Base-by-base conservation (phyloP, 2,797 vertebrate species). In the Neosilurus mollespiculum region DNA sequence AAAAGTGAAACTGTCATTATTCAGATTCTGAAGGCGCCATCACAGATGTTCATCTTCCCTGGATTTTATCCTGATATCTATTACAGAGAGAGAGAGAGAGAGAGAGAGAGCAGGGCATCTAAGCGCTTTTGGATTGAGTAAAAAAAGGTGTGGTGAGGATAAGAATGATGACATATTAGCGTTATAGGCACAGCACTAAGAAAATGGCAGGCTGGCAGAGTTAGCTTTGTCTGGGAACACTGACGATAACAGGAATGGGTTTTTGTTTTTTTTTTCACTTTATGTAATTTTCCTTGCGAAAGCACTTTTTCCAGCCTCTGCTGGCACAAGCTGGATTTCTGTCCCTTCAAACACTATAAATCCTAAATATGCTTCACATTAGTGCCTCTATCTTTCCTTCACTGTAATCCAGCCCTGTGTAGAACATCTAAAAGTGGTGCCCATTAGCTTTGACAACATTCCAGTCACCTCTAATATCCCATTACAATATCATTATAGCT, bases 391-490 rank as follows among this genome's bases (percentile, higher is more conserved):
- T 34, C 71, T 34, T 69, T 81, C 43, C 72, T 8, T 37, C 11
- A 70, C 37, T 58, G 58, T 71, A 81, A 71, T 22, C 34, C 43
- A 56, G 80, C 58, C 58, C 49, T 54, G 15, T 59, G 64, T 64
- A 81, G 65, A 81, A 78, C 66, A 81, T 85, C 65, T 78, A 72
- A 78, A 82, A 85, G 80, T 79, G 77, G 72, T 70, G 22, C 49
- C 79, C 84, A 85, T 85, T 85, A 82, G 75, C 84, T 82, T 84
- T 82, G 75, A 82, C 84, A 79, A 82, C 80, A 85, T 72, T 72
- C 64, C 76, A 81, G 78, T 85, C 83, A 67, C 83, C 76, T 83
- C 69, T 80, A 84, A 84, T 81, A 64, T 70, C 81, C 84, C 78
- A 80, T 78, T 70, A 86, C 78, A 59, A 54, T 80, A 86, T 84